Conservation (phyloP, 2,888 invertebrate species). For the Idaea straminata region DNA sequence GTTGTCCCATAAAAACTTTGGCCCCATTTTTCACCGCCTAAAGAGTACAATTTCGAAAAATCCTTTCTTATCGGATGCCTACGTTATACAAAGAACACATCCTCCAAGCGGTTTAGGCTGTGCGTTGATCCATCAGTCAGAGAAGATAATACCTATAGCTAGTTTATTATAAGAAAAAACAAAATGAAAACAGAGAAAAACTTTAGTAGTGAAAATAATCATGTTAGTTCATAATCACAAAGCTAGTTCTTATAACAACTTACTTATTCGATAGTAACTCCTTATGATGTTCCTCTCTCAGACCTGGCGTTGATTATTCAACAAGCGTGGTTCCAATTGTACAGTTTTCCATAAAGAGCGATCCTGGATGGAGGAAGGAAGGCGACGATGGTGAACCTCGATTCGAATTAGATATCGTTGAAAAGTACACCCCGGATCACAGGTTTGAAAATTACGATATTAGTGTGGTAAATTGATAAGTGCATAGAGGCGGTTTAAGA, state of each 20-base stretch:
- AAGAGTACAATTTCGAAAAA: too few species aligned
- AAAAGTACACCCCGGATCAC: conserved; percentile 40
- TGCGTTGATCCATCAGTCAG: too few species aligned
- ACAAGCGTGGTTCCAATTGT: conserved; percentile 55
- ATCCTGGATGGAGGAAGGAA: conserved; percentile 10
- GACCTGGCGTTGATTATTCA: conserved; percentile 42
- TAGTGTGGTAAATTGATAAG: too few species aligned
- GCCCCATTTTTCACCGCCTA: too few species aligned
- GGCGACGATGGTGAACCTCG: conserved; percentile 26
- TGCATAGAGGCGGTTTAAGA: too few species aligned
- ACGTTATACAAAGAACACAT: too few species aligned
- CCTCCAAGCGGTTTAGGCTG: too few species aligned
- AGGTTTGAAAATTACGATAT: conserved; percentile 35
- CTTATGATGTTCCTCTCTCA: conserved; percentile 16
- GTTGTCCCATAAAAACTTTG: too few species aligned
- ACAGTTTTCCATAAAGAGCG: conserved; percentile 47
- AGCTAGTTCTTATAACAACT: background rate
- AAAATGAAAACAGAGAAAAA: background rate
- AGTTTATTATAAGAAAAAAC: too few species aligned
- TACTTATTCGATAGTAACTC: background rate
- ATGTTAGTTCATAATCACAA: too few species aligned
- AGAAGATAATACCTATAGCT: too few species aligned
- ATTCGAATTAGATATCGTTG: conserved; percentile 39
- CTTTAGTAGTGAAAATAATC: background rate
- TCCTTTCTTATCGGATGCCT: too few species aligned